Evolutionary conservation across 2,888 invertebrate species (phyloP).

Genomic region (Hirtodrosophila histrioides): DNA sequence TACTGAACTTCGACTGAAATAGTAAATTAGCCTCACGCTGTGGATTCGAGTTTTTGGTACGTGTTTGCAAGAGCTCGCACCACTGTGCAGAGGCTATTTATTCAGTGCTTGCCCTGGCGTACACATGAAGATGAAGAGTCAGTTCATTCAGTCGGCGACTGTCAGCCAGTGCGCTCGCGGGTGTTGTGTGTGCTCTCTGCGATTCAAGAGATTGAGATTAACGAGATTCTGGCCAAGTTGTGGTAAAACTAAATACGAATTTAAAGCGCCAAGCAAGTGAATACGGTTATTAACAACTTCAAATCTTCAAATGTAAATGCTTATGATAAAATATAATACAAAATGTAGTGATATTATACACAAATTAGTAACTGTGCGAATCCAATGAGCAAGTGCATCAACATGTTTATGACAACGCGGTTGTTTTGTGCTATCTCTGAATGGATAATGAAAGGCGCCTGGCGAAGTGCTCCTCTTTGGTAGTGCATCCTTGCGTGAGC

Average conservation of each 20-base stretch:
- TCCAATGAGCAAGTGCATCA: constrained; percentile 2
- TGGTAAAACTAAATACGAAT: constrained; percentile 1
- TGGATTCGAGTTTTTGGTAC: background rate
- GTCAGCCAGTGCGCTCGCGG: constrained; percentile 43
- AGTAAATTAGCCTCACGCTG: too few relatives aligned
- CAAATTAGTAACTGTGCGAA: too few relatives aligned
- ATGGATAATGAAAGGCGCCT: constrained; percentile 4
- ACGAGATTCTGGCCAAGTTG: constrained; percentile 13
- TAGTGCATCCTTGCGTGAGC: constrained; percentile 32
- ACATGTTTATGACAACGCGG: background rate
- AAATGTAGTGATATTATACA: background rate
- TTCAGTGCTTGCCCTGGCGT: constrained; percentile 26
- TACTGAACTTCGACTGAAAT: too few relatives aligned
- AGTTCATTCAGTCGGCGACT: constrained; percentile 55
- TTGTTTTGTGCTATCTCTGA: constrained; percentile 10
- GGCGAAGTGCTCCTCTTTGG: constrained; percentile 15
- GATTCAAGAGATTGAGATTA: constrained; percentile 15
- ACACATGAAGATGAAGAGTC: constrained; percentile 48
- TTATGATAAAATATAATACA: background rate
- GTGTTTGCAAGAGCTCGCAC: background rate
- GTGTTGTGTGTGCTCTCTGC: constrained; percentile 22
- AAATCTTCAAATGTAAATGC: background rate
- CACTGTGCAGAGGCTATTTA: constrained; percentile 37
- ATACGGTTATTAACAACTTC: too few relatives aligned
- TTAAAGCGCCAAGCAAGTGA: background rate